Conservation (phyloP, 2,888 invertebrate species). For the Eupithecia inturbata region DNA sequence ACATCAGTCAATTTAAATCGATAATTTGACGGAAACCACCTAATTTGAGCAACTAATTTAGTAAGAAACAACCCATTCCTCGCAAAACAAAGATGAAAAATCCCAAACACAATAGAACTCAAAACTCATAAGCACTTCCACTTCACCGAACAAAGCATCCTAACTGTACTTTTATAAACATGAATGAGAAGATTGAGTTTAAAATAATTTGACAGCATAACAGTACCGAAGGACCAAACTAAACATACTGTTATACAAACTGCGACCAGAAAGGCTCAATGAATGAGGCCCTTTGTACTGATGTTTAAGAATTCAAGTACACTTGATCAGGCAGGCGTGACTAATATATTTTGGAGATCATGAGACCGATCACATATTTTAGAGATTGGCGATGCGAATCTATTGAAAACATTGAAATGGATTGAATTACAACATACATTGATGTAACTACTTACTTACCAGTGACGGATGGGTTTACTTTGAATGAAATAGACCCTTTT, state of each 20-base stretch:
- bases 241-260: slow-evolving; percentile 23
- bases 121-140: slow-evolving; percentile 14
- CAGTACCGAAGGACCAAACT: slow-evolving; percentile 43
- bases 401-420: slow-evolving; percentile 44
- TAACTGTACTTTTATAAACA: slow-evolving; percentile 31
- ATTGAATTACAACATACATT: slow-evolving; percentile 38
- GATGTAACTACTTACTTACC: slow-evolving; percentile 31
- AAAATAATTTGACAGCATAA: slow-evolving; percentile 50
- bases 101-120: slow-evolving; percentile 6
- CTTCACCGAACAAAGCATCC: slow-evolving; percentile 15
- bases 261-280: slow-evolving; percentile 26
- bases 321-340: slow-evolving; percentile 55
- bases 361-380: slow-evolving; percentile 39
- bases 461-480: slow-evolving; percentile 30
- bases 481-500: slow-evolving; percentile 21
- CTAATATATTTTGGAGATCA: slow-evolving; percentile 46
- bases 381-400: slow-evolving; percentile 51
- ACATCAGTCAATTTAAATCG: background rate
- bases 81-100: background rate
- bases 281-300: slow-evolving; percentile 43
- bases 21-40: background rate
- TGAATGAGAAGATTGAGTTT: slow-evolving; percentile 36
- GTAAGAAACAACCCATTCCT: background rate
- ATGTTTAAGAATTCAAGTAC: slow-evolving; percentile 45
- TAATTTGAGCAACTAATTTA: background rate